A percentile compares a stretch with the other conserved stretches of the same genome.
Evolutionary conservation across 2,888 invertebrate genomes (phyloP).

Genomic region (Epinotia brunnichana): DNA sequence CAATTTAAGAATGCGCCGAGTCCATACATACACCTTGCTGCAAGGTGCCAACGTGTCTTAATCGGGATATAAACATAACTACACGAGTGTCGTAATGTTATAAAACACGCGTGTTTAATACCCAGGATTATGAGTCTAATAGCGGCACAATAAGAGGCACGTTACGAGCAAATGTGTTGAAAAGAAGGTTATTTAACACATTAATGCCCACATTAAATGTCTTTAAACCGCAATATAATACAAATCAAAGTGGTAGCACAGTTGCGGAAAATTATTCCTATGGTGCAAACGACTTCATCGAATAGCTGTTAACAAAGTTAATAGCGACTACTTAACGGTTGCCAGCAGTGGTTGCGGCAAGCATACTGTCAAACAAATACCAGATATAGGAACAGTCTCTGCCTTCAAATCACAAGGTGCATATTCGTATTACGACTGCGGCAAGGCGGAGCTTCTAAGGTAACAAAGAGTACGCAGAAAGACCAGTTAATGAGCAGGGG

Average conservation of each 20-base stretch:
- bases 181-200: not conserved
- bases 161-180: no score
- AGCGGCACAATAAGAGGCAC: no score
- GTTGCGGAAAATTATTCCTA: not conserved
- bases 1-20: no score
- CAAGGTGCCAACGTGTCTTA: no score
- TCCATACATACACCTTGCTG: no score
- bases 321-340: conserved; percentile 5
- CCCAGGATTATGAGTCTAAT: no score
- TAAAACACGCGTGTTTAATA: no score
- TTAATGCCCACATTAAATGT: not conserved
- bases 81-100: no score
- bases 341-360: not conserved
- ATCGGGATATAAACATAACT: no score
- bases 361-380: not conserved
- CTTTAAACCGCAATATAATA: conserved; percentile 3
- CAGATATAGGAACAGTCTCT: not conserved
- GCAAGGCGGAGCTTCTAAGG: not conserved
- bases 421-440: not conserved
- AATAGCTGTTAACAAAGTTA: not conserved
- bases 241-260: not conserved
- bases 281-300: conserved; percentile 13
- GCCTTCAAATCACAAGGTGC: not conserved
- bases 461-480: conserved; percentile 46
- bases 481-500: conserved; percentile 63